phyloP scores from a whole-genome alignment of 2,888 invertebrate genomes.

The Rotaria magnacalcarata region DNA sequence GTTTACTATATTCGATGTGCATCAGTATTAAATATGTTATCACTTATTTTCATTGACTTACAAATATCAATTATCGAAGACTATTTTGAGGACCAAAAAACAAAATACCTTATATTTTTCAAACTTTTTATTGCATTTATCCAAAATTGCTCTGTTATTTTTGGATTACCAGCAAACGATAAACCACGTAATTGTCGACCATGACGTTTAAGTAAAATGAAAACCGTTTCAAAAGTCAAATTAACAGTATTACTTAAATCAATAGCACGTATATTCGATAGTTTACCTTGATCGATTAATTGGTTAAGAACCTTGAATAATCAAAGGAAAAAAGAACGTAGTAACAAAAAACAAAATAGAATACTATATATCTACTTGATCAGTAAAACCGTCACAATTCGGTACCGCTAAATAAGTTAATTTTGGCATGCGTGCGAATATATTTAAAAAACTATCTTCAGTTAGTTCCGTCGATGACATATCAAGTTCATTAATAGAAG shows the following conservation, averaged over 20 bases:
- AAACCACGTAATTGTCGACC: constrained; percentile 83
- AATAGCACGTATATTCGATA: constrained; percentile 73
- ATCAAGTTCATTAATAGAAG: constrained; percentile 81
- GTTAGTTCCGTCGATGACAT: constrained; percentile 92
- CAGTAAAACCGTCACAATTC: constrained; percentile 93
- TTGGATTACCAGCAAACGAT: constrained; percentile 86
- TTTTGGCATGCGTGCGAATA: constrained; percentile 79
- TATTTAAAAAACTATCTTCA: constrained; percentile 83
- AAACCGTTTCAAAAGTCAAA: constrained; percentile 81
- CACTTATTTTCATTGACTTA: too few species aligned
- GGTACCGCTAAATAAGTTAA: constrained; percentile 80
- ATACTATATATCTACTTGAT: constrained; percentile 66
- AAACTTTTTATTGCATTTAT: constrained; percentile 85
- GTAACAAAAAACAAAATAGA: not conserved
- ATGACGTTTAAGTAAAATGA: constrained; percentile 81
- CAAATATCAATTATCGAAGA: too few species aligned
- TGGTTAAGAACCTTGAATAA: constrained; percentile 71
- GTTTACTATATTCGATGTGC: too few species aligned
- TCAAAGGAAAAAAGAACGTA: not conserved
- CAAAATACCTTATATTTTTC: constrained; percentile 75
- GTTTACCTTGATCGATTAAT: constrained; percentile 77
- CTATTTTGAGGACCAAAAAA: not conserved
- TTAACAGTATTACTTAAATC: constrained; percentile 93
- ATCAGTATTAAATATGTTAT: too few species aligned
- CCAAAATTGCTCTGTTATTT: constrained; percentile 96